Conservation (phyloP, 1,140 invertebrate genomes). For the Callitettix versicolor region DNA sequence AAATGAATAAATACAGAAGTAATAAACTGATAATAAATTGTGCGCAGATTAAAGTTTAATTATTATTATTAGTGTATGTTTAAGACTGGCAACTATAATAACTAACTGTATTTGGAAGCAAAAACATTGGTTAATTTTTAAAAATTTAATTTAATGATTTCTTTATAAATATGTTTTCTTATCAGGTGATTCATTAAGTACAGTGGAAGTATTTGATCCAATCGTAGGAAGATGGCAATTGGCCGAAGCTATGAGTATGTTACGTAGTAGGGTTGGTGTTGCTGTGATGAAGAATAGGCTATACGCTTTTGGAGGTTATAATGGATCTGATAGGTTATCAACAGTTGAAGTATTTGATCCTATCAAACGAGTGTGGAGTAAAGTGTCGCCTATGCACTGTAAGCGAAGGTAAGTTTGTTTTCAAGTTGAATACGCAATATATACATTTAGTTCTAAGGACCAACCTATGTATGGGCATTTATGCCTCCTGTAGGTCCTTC, state of each 20-base stretch:
- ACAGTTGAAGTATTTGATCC: slow-evolving; percentile 86
- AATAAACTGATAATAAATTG: too few relatives aligned
- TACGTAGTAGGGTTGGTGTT: slow-evolving; percentile 73
- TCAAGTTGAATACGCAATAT: too few relatives aligned
- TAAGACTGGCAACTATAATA: too few relatives aligned
- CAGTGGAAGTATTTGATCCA: slow-evolving; percentile 80
- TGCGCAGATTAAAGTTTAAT: too few relatives aligned
- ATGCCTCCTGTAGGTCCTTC: too few relatives aligned
- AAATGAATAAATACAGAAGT: too few relatives aligned
- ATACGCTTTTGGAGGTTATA: slow-evolving; percentile 68
- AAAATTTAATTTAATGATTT: too few relatives aligned
- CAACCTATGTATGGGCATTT: too few relatives aligned
- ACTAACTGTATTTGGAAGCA: too few relatives aligned
- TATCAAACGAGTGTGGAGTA: slow-evolving; percentile 58
- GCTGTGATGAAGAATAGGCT: slow-evolving; percentile 65
- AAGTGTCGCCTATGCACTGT: slow-evolving; percentile 70
- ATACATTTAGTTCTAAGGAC: too few relatives aligned
- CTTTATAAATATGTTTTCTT: not conserved
- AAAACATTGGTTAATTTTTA: too few relatives aligned
- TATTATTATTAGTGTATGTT: too few relatives aligned
- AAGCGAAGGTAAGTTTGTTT: slow-evolving; percentile 65
- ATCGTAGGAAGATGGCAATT: slow-evolving; percentile 58
- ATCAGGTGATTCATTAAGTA: slow-evolving; percentile 69
- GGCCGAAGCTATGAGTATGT: slow-evolving; percentile 76
- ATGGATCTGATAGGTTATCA: slow-evolving; percentile 67